These are phyloP conservation scores for Sebastes diploproa DNA, from an alignment of 2,797 vertebrate species.

Conservation along the genomic window DNA sequence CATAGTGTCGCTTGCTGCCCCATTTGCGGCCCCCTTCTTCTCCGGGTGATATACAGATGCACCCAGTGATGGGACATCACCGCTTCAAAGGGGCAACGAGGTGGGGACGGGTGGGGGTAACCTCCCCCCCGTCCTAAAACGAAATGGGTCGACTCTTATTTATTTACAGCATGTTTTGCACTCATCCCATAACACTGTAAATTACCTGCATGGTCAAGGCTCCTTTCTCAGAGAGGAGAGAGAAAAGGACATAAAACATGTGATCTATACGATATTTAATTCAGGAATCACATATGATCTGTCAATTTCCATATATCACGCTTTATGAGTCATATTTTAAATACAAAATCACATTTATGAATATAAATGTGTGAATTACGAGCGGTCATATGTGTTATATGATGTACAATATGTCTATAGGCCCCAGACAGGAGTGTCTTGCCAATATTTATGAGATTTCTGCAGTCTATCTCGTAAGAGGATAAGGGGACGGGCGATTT, in stretches of 20 bases:
- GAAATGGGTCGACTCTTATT: constrained; percentile 82
- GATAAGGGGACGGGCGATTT: constrained; percentile 65
- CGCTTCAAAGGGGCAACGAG: constrained; percentile 51
- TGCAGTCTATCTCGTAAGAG: constrained; percentile 60
- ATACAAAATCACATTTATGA: constrained; percentile 83
- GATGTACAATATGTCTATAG: constrained; percentile 77
- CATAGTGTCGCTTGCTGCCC: constrained; percentile 77
- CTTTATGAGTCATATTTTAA: constrained; percentile 86
- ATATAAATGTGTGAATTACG: constrained; percentile 83
- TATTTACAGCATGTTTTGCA: constrained; percentile 88
- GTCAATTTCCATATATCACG: constrained; percentile 85
- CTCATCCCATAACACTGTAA: constrained; percentile 87
- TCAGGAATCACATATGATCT: constrained; percentile 85
- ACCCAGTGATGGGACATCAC: constrained; percentile 63
- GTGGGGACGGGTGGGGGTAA: constrained; percentile 27
- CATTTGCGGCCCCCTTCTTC: constrained; percentile 71
- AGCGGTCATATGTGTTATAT: constrained; percentile 71
- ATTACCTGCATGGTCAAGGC: constrained; percentile 85
- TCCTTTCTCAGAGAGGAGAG: constrained; percentile 73
- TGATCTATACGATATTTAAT: constrained; percentile 84
- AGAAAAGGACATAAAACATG: constrained; percentile 75
- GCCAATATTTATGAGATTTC: constrained; percentile 80
- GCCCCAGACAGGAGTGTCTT: constrained; percentile 66
- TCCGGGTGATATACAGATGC: constrained; percentile 76
- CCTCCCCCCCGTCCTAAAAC: constrained; percentile 70